phyloP scores from a whole-genome alignment of 2,888 invertebrate genomes.

The Tanytarsus gracilentus region DNA sequence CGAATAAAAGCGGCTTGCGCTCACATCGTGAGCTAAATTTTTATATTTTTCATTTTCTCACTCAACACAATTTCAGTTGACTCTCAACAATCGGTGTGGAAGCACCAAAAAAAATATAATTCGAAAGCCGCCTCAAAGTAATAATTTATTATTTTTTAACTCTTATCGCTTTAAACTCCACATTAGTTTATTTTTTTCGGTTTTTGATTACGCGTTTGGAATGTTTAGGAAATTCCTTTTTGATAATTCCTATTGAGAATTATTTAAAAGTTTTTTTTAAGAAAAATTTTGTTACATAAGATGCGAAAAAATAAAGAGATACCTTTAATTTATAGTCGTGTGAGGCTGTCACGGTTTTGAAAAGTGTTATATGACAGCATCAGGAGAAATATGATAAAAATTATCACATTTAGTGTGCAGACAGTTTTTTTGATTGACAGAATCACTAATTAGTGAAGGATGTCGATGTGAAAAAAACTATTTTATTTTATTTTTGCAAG shows the following conservation, averaged over 20 bases:
- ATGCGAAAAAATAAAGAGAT: not conserved
- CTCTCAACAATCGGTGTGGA: conserved; percentile 23
- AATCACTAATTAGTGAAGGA: no score
- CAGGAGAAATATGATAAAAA: no score
- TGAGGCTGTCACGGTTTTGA: no score
- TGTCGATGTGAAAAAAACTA: no score
- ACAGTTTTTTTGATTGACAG: no score
- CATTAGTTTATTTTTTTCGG: not conserved
- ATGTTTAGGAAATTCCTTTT: not conserved
- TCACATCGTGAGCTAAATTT: conserved; percentile 21
- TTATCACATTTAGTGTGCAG: no score
- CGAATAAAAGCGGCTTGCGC: not conserved
- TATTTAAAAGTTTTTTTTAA: not conserved
- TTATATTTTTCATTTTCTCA: conserved; percentile 14
- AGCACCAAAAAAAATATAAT: conserved; percentile 1
- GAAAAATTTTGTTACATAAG: conserved; percentile 1
- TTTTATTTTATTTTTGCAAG: no score
- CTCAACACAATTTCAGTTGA: conserved; percentile 9
- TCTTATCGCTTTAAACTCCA: not conserved
- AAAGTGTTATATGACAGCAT: no score
- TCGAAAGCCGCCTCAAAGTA: not conserved
- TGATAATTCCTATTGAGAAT: not conserved
- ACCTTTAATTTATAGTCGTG: not conserved
- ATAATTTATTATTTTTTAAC: not conserved
- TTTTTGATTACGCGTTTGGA: not conserved